Conservation (phyloP, 2,888 invertebrate genomes). For the Drosophila melanosoma region DNA sequence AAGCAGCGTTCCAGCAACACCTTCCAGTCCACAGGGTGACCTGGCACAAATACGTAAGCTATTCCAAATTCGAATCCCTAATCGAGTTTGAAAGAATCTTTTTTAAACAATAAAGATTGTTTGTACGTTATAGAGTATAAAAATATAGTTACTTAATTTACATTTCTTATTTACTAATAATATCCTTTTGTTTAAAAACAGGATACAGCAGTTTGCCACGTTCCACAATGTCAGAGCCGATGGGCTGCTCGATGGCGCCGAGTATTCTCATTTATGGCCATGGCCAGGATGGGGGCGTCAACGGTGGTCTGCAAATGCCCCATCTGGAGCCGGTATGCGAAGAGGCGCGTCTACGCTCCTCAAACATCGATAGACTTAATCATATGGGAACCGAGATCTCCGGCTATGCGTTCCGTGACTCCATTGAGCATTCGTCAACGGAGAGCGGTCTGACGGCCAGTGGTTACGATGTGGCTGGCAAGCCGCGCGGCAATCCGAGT, state of each 20-base stretch:
- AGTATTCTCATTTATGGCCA: constrained; percentile 86
- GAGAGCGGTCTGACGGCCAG: constrained; percentile 88
- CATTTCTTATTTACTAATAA: background rate
- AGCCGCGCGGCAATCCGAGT: constrained; percentile 58
- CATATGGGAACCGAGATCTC: constrained; percentile 79
- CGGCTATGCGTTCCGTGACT: constrained; percentile 89
- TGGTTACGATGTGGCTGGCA: constrained; percentile 73
- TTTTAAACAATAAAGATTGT: background rate
- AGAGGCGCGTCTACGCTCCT: constrained; percentile 86
- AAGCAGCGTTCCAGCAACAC: constrained; percentile 94
- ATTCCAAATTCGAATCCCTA: background rate
- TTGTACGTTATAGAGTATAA: no score
- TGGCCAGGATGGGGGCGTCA: constrained; percentile 61
- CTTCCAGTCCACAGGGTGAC: constrained; percentile 90
- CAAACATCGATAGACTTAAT: constrained; percentile 78
- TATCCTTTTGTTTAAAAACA: constrained; percentile 68
- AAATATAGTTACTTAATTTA: background rate
- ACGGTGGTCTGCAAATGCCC: constrained; percentile 71
- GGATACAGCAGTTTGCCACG: constrained; percentile 94
- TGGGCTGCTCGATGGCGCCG: constrained; percentile 85
- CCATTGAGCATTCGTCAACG: constrained; percentile 92
- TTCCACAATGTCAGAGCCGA: constrained; percentile 92
- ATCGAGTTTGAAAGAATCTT: background rate
- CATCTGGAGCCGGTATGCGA: constrained; percentile 89
- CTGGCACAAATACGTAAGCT: constrained; percentile 86